Conservation (phyloP, 1,140 invertebrate species). For the Caenorhabditis remanei region DNA sequence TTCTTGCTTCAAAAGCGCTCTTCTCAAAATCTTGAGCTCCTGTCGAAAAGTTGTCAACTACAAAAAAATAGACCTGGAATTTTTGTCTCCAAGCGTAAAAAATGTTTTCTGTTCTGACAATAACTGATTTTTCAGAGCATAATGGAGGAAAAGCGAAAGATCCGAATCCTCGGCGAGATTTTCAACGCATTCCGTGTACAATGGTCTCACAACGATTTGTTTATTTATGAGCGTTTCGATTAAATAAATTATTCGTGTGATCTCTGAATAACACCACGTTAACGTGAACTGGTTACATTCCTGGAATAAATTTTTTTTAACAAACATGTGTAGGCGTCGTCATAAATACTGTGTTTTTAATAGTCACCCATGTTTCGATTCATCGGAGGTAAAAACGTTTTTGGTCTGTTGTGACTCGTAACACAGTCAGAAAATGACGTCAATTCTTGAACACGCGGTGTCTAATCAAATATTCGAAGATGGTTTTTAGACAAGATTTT, state of each 20-base stretch:
- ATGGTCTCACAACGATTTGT: neutral
- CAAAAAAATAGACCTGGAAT: too few species aligned
- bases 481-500: neutral
- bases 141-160: slow-evolving; percentile 14
- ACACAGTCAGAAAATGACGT: slow-evolving; percentile 2
- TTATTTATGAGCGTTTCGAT: neutral
- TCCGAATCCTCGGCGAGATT: neutral
- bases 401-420: neutral
- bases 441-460: neutral
- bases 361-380: neutral
- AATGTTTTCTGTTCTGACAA: too few species aligned
- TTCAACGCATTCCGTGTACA: slow-evolving; percentile 2
- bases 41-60: too few species aligned
- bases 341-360: slow-evolving; percentile 15
- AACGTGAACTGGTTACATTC: neutral
- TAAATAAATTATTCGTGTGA: neutral
- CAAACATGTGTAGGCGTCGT: neutral
- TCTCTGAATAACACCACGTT: neutral
- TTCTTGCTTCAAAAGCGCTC: too few species aligned
- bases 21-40: too few species aligned
- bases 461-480: neutral
- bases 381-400: neutral
- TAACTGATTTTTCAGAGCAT: neutral
- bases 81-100: too few species aligned
- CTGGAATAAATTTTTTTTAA: neutral